Base-by-base conservation (phyloP, 2,888 invertebrate genomes). In the Oconnorella tubifera region DNA sequence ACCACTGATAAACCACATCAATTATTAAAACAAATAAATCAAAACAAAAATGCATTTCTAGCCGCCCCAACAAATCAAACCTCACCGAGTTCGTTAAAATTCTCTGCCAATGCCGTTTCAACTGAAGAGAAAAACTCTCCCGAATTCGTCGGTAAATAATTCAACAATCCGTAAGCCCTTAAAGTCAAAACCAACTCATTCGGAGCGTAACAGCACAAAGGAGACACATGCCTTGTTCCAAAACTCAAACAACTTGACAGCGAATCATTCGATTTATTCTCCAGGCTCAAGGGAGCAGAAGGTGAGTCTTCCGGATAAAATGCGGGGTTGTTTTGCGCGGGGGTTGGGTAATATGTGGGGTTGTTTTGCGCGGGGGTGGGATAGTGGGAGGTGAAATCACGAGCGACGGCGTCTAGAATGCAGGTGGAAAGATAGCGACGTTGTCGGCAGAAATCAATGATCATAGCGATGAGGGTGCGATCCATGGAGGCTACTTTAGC, bases 381-480 rank as follows among this genome's bases (percentile, higher is more conserved):
- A 25, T 51, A 51, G 53, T 51, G 53, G 25, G 10, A 6, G 53
- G 25, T 51, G 25, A 88, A 86, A 75, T 79, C 88, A 69, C 85
- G 80, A 65, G 85, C 85, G 67, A 87, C 86, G 40, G 83, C 83
- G 67, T 87, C 84, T 32, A 89, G 77, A 70, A 89, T 86, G 28
- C 79, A 71, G 6, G 82, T 75, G 72, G 87, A 88, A 59, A 86
- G 81, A 60, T 88, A 80, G 63, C 86, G 84, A 73, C 87, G 85
- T 64, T 85, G 83, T 74, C 84, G 82, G 73, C 87, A 88, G 75
- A 87, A 88, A 72, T 87, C 86, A 75, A 88, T 83, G 53, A 88
- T 83, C 3, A 85, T 83, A 0, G 86, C 84, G 50, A 89, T 80
- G n/a, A 89, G 78, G n/a, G 85, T 82, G 64, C 86, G 83, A 57